A percentile compares a stretch with the other conserved stretches of the same genome.
Conservation (phyloP, 2,797 vertebrate genomes). For the Oryzias dopingdopingensis region DNA sequence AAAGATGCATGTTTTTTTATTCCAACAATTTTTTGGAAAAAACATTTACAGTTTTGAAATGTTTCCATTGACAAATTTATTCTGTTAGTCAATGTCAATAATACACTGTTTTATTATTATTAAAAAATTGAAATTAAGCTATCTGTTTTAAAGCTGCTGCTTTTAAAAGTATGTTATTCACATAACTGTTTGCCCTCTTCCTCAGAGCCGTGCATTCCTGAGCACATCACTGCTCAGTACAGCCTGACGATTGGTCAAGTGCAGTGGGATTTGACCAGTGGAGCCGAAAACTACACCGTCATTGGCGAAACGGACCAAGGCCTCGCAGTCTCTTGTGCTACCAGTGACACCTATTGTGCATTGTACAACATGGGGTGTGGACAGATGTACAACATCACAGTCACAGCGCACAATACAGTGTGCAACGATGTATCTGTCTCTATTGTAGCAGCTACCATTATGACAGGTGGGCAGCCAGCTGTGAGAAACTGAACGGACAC, state of each 20-base stretch:
- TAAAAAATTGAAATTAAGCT: too few relatives aligned
- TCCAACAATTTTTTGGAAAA: not conserved
- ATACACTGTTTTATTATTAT: too few relatives aligned
- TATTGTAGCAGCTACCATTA: conserved; percentile 15
- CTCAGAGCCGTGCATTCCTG: conserved; percentile 72
- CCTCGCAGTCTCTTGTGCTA: conserved; percentile 48
- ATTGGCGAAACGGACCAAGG: conserved; percentile 62
- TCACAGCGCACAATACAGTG: conserved; percentile 62
- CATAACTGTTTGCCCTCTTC: conserved; percentile 4
- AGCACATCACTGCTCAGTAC: conserved; percentile 58
- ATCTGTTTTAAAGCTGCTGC: not conserved
- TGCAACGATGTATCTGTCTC: conserved; percentile 58
- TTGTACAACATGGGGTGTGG: conserved; percentile 68
- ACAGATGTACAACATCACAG: conserved; percentile 66
- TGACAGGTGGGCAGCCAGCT: conserved; percentile 66
- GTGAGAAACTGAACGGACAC: too few relatives aligned
- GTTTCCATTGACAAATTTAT: too few relatives aligned
- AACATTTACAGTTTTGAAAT: not conserved
- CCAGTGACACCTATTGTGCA: conserved; percentile 65
- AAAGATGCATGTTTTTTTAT: not conserved
- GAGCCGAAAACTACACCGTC: conserved; percentile 63
- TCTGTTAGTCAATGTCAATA: too few relatives aligned
- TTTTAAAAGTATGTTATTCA: not conserved
- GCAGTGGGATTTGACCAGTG: conserved; percentile 64
- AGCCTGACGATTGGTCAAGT: conserved; percentile 60